A percentile compares a stretch with the other conserved stretches of the same genome.
phyloP scores from a whole-genome alignment of 1,140 invertebrate species.

The Drosophila bocki region DNA sequence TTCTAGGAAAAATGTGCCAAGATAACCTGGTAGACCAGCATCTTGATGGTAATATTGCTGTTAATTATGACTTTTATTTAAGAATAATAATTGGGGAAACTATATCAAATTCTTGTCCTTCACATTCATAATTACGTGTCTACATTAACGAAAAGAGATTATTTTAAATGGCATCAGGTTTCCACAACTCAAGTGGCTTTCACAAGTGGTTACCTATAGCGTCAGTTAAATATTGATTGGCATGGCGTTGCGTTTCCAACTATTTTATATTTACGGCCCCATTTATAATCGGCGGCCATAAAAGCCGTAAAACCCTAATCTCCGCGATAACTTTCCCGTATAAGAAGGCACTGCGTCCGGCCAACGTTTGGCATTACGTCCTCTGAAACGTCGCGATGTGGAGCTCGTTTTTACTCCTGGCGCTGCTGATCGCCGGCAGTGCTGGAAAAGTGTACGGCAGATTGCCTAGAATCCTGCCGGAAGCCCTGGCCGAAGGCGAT shows the following conservation, averaged over 20 bases:
- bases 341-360: conserved; percentile 37
- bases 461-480: conserved; percentile 50
- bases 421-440: conserved; percentile 44
- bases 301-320: conserved; percentile 11
- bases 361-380: conserved; percentile 26
- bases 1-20: background rate
- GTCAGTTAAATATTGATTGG: conserved; percentile 33
- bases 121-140: conserved; percentile 28
- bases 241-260: conserved; percentile 3
- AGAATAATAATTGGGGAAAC: background rate
- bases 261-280: conserved; percentile 18
- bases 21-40: background rate
- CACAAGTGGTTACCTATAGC: conserved; percentile 8
- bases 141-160: conserved; percentile 3
- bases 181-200: conserved; percentile 20
- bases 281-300: conserved; percentile 26
- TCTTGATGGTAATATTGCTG: background rate
- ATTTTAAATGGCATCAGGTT: conserved; percentile 13
- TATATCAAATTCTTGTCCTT: background rate
- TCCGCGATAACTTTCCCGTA: conserved; percentile 26
- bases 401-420: conserved; percentile 50
- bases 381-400: conserved; percentile 46
- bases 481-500: conserved; percentile 48
- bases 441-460: conserved; percentile 12
- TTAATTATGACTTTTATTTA: background rate